Evolutionary conservation across 2,797 vertebrate species (phyloP), one percentile per base, ranked within the genome.

Genomic region (Pachyuromys duprasi): DNA sequence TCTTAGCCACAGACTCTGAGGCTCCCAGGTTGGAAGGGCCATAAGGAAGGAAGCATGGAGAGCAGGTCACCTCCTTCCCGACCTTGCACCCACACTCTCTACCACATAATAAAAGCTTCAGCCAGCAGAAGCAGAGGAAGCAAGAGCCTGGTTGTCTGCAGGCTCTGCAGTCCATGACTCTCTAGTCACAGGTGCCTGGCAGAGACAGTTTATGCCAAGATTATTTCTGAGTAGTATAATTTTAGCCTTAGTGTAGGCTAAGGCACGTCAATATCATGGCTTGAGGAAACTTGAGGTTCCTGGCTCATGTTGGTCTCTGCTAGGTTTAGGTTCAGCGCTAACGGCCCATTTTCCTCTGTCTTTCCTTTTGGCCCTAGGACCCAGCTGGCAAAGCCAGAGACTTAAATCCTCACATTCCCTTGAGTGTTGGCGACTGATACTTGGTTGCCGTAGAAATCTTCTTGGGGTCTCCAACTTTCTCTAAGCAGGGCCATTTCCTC

Each of bases 361-460:
- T 39, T 94, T 14, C 8, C 24, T 89, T 26, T 89, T 87, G n/a
- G 18, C 2, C 53, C 65, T 36, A 90, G 86, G 53, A 86, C 78
- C 55, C 82, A 78, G 86, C 60, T 93, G 86, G 65, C 67, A 94
- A 95, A 89, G 28, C 86, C 89, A 78, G 93, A 95, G 74, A 65
- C 86, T 91, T 95, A 96, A 90, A 76, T 28, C 22, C 18, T 91
- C 42, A 53, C 5, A 86, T 65, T 89, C 74, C 36, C 78, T 86
- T n/a, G 93, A 74, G 91, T 86, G 20, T 24, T 94, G 80, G 87
- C 62, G 62, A 83, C 53, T 28, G 63, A 91, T 74, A 31, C 57
- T 86, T 91, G 28, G 87, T 96, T 96, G 80, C 49, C n/a, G 65
- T 49, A 55, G 91, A 96, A 84, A 93, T 22, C 70, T 67, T 89